phyloP scores from a whole-genome alignment of 2,113 vertebrate genomes.

The Rhabdomys dilectus region DNA sequence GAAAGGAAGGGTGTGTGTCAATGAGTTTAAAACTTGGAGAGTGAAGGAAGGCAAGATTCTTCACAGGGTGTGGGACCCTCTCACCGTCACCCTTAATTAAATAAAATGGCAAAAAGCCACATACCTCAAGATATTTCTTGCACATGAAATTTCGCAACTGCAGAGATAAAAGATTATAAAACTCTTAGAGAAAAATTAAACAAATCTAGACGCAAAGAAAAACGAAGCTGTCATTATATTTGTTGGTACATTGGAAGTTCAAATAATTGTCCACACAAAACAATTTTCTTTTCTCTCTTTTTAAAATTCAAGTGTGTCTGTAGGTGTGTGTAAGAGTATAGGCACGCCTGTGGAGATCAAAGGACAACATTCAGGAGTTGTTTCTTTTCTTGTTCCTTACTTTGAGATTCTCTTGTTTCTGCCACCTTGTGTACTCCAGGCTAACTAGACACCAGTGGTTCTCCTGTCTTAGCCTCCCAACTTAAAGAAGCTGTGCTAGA shows the following conservation, averaged over 20 bases:
- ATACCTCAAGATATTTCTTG: neutral
- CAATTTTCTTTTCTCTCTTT: neutral
- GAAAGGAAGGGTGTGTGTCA: neutral
- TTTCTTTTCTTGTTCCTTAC: neutral
- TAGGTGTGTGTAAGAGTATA: no score
- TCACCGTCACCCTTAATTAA: neutral
- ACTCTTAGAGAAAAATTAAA: constrained; percentile 47
- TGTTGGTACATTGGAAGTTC: neutral
- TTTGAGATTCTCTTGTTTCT: neutral
- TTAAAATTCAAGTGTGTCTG: neutral
- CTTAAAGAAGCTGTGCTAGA: neutral
- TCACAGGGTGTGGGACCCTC: neutral
- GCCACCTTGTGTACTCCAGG: neutral
- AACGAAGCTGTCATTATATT: neutral
- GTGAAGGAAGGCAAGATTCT: neutral
- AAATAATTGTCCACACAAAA: neutral
- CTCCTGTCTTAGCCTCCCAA: no score
- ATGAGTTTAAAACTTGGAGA: neutral
- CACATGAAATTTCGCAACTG: neutral
- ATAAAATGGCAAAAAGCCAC: neutral
- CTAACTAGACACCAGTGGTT: neutral
- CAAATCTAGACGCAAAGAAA: neutral
- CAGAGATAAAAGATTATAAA: constrained; percentile 19
- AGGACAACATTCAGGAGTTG: neutral
- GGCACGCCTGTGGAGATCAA: neutral